Percentiles rank a stretch among this genome's conserved stretches.
Evolutionary conservation across 2,888 invertebrate species (phyloP).

Genomic region (Criorhina ranunculi): DNA sequence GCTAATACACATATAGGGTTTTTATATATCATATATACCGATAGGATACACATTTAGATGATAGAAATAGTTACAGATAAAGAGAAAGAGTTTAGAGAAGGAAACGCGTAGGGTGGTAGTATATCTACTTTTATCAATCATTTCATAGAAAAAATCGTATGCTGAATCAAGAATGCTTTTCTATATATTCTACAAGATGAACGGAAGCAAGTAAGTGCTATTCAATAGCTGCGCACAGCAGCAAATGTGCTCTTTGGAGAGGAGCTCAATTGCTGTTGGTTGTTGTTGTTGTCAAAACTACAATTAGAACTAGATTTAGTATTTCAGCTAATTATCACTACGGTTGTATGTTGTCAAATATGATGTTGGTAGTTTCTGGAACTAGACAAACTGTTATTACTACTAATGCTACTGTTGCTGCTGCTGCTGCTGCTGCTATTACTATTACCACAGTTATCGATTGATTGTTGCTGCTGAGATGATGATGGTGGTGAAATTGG

Average conservation of each 20-base stretch:
- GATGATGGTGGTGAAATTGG: conserved; percentile 38
- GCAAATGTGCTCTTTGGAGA: conserved; percentile 15
- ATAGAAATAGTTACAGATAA: conserved; percentile 12
- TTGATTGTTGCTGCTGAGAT: conserved; percentile 64
- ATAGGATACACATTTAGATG: conserved; percentile 50
- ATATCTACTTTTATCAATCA: conserved; percentile 25
- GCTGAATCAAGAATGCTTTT: conserved; percentile 25
- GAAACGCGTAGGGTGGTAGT: conserved; percentile 19
- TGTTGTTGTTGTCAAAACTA: conserved; percentile 53
- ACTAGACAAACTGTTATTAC: conserved; percentile 62
- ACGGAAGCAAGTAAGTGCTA: conserved; percentile 36
- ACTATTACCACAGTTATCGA: conserved; percentile 77
- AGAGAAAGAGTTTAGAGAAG: conserved; percentile 21
- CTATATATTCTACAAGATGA: conserved; percentile 54
- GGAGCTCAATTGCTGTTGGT: conserved; percentile 30
- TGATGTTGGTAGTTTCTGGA: conserved; percentile 76
- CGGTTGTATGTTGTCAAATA: conserved; percentile 76
- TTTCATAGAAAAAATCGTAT: conserved; percentile 35
- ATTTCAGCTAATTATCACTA: conserved; percentile 73
- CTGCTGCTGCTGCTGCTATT: conserved; percentile 74
- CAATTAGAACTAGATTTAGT: conserved; percentile 65
- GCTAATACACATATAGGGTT: conserved; percentile 54
- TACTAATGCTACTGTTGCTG: conserved; percentile 75
- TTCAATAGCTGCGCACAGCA: conserved; percentile 53
- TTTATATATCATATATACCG: conserved; percentile 36